phyloP scores from a whole-genome alignment of 2,113 vertebrate genomes.

The Acinonyx jubatus region DNA sequence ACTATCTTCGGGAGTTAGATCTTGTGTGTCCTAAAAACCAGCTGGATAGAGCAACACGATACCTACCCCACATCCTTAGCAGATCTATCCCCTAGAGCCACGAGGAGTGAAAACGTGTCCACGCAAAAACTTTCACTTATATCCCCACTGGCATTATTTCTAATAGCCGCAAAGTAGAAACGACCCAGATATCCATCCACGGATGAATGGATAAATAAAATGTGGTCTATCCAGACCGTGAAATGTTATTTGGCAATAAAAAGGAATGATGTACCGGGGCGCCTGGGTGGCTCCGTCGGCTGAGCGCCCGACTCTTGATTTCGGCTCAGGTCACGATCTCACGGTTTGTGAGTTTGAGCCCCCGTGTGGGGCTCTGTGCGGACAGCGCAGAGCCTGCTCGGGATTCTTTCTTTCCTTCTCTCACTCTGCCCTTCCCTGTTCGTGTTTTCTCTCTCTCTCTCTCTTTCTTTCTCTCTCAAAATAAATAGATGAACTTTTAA shows the following conservation, averaged over 20 bases:
- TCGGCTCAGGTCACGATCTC: too few species aligned
- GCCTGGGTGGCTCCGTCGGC: too few species aligned
- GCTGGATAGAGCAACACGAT: background rate
- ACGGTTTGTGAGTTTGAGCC: too few species aligned
- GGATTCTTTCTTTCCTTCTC: too few species aligned
- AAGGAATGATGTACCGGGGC: background rate
- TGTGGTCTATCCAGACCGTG: background rate
- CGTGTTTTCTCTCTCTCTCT: too few species aligned
- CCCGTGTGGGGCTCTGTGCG: too few species aligned
- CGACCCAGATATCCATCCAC: background rate
- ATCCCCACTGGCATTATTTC: background rate
- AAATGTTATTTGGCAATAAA: background rate
- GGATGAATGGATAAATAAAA: background rate
- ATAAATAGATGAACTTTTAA: too few species aligned
- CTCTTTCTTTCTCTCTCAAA: too few species aligned
- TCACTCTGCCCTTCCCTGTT: too few species aligned
- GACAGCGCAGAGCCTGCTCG: too few species aligned
- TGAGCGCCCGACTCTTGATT: too few species aligned
- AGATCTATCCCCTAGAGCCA: background rate
- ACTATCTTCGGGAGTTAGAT: background rate
- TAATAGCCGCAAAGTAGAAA: background rate
- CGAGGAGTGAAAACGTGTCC: background rate
- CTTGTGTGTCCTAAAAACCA: background rate
- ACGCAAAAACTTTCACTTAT: accelerated
- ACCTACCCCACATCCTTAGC: background rate